Evolutionary conservation across 2,888 invertebrate genomes (phyloP).

Genomic region (Drosophila subquinaria): DNA sequence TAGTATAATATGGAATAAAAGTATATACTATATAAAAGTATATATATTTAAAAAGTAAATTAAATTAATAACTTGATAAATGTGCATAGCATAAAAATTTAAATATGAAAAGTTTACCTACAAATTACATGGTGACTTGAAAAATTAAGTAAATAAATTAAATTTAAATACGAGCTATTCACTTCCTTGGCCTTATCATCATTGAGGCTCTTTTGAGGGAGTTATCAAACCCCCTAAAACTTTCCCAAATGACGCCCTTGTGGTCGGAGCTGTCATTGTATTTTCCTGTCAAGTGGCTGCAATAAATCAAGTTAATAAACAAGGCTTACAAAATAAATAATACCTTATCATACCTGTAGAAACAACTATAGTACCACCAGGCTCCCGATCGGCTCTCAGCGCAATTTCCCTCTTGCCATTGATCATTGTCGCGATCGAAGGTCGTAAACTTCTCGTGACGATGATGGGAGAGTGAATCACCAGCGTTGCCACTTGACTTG

Average conservation of each 20-base stretch:
- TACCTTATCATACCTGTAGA: not conserved
- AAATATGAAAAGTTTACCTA: too few species aligned
- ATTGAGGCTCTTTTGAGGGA: constrained; percentile 6
- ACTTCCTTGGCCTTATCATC: constrained; percentile 15
- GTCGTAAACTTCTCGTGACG: constrained; percentile 2
- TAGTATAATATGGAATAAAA: too few species aligned
- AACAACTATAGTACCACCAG: not conserved
- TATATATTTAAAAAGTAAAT: too few species aligned
- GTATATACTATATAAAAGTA: too few species aligned
- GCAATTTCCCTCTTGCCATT: not conserved
- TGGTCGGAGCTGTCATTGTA: not conserved
- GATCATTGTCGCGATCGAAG: constrained; percentile 4
- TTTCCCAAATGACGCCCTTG: constrained; percentile 1
- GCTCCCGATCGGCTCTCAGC: not conserved
- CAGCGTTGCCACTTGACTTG: not conserved
- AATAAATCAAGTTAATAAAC: not conserved
- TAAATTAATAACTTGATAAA: too few species aligned
- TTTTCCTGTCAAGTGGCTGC: constrained; percentile 4
- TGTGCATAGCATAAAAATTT: too few species aligned
- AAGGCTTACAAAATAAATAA: not conserved
- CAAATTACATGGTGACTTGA: too few species aligned
- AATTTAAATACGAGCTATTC: too few species aligned
- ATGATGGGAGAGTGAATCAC: not conserved
- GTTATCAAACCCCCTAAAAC: not conserved
- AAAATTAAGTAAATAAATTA: not conserved